These are phyloP conservation scores for Antrozous pallidus DNA, from an alignment of 2,797 vertebrate genomes.

Conservation along the genomic window DNA sequence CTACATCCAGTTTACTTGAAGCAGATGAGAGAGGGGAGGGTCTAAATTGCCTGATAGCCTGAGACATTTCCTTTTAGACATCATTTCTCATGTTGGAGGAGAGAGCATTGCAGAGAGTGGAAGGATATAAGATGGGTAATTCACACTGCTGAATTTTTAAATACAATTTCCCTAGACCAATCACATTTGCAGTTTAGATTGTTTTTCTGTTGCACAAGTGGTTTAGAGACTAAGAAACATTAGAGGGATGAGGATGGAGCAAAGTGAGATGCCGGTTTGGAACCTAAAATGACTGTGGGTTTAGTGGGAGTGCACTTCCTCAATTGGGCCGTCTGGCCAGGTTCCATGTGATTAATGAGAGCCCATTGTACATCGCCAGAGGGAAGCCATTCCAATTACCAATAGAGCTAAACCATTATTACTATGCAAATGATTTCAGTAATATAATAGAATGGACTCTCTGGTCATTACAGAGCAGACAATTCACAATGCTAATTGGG, in stretches of 20 bases:
- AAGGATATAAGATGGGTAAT: not conserved
- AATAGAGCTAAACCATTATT: constrained; percentile 76
- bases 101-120: not conserved
- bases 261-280: constrained; percentile 10
- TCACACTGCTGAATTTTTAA: not conserved
- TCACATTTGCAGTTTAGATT: not conserved
- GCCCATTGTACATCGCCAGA: constrained; percentile 71
- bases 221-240: not conserved
- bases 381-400: constrained; percentile 79
- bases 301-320: constrained; percentile 38
- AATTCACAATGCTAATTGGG: constrained; percentile 76
- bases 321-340: constrained; percentile 64
- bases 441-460: constrained; percentile 77
- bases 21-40: not conserved
- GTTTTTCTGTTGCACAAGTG: not conserved
- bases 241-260: not conserved
- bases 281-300: not conserved
- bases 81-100: not conserved
- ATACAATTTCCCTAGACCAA: not conserved
- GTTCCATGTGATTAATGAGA: constrained; percentile 74
- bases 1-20: not conserved
- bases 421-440: constrained; percentile 80
- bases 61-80: not conserved
- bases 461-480: constrained; percentile 78
- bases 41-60: not conserved